phyloP scores from a whole-genome alignment of 2,797 vertebrate genomes.

The Bryconaethiops microstoma region DNA sequence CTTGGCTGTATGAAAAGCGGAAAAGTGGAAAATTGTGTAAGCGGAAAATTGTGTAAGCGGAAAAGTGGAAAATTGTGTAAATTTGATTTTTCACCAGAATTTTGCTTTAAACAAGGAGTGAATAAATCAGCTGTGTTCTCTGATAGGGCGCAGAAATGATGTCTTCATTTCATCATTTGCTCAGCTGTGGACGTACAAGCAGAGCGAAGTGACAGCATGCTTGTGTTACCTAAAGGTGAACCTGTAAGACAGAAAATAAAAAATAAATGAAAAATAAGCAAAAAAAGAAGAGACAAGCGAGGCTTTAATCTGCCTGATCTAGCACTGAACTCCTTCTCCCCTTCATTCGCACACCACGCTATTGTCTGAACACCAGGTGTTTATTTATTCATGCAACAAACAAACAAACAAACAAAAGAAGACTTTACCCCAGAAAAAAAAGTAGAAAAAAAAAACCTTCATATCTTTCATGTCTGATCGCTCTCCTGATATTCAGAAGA shows the following conservation, averaged over 20 bases:
- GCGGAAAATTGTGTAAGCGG: no score
- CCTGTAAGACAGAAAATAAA: constrained; percentile 15
- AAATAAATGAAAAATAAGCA: neutral
- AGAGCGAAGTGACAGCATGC: neutral
- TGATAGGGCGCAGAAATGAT: constrained; percentile 13
- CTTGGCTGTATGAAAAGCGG: neutral
- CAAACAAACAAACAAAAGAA: neutral
- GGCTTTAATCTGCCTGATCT: constrained; percentile 31
- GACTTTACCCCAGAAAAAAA: constrained; percentile 23
- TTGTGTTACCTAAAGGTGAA: neutral
- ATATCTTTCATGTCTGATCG: constrained; percentile 8
- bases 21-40: neutral
- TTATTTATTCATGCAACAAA: constrained; percentile 38
- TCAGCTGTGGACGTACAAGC: constrained; percentile 16
- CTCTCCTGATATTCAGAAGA: constrained; percentile 15
- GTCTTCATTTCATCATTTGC: constrained; percentile 46
- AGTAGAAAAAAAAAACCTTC: neutral
- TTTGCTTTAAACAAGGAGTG: constrained; percentile 1
- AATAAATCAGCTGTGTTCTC: neutral
- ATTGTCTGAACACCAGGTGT: neutral
- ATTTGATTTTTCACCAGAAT: neutral
- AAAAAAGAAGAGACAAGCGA: constrained; percentile 16
- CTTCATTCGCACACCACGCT: constrained; percentile 5
- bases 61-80: neutral
- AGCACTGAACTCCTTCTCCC: constrained; percentile 17